These are phyloP conservation scores for Laspeyria flexula DNA, from an alignment of 2,888 invertebrate species.

Conservation along the genomic window DNA sequence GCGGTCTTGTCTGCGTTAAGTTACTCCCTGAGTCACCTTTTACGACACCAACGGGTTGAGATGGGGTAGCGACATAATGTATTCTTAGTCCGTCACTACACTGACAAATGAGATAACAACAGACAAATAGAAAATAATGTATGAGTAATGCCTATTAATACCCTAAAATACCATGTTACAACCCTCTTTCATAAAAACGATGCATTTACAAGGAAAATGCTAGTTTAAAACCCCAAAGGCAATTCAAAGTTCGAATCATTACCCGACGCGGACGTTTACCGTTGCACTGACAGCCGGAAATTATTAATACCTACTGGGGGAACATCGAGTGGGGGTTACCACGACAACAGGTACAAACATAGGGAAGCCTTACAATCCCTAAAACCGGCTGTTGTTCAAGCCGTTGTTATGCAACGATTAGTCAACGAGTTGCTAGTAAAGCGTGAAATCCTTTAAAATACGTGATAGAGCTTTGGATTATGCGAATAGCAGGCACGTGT, in stretches of 20 bases:
- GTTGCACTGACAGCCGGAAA: conserved; percentile 71
- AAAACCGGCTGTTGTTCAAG: conserved; percentile 25
- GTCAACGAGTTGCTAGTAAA: conserved; percentile 28
- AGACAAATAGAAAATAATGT: too few relatives aligned
- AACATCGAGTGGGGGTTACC: conserved; percentile 66
- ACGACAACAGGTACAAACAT: conserved; percentile 75
- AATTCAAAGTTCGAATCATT: conserved; percentile 36
- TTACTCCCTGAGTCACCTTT: too few relatives aligned
- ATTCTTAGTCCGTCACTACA: too few relatives aligned
- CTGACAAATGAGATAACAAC: too few relatives aligned
- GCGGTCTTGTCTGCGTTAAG: too few relatives aligned
- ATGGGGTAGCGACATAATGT: too few relatives aligned
- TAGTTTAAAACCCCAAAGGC: conserved; percentile 33
- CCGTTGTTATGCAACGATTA: conserved; percentile 48
- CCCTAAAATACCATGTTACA: not conserved
- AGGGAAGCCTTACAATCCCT: conserved; percentile 66
- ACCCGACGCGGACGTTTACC: conserved; percentile 30
- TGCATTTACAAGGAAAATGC: conserved; percentile 17
- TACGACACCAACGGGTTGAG: too few relatives aligned
- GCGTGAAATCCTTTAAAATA: conserved; percentile 24
- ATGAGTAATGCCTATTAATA: not conserved
- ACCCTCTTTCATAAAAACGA: not conserved
- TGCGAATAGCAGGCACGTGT: not conserved
- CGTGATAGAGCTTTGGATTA: conserved; percentile 13
- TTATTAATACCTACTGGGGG: conserved; percentile 60